Evolutionary conservation across 2,113 vertebrate genomes (phyloP), one percentile per base, ranked within the genome.

Genomic region (Gymnorhina tibicen): DNA sequence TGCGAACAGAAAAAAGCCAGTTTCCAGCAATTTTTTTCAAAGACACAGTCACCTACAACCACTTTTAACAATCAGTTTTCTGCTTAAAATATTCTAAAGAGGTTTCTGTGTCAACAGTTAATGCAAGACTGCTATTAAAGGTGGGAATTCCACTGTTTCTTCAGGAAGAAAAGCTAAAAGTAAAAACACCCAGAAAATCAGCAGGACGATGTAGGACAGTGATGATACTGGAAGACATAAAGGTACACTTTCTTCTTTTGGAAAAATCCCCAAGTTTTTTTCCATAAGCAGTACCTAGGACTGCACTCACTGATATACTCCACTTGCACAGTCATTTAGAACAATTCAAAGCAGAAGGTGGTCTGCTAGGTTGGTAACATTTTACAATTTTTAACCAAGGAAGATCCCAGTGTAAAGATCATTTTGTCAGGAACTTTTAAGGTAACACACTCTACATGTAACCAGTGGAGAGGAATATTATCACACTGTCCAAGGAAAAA

Each of bases 1-100:
- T 99, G 73, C 47, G 58, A 93, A 93, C 50, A 77, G 32, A 96
- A 95, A 94, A 91, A 96, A 80, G 13, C 19, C 47, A 91, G 18
- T 64, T 62, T 60, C 56, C 55, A 69, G 67, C 22, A 50, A 7
- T 42, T 69, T 55, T 53, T 76, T 69, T 52, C 27, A 24, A 83
- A 58, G 10, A 68, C 28, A 2, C 6, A 42, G 53, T 4, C 27
- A 67, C 4, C 32, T 32, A 93, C 59, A 80, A 37, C 35, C 24
- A 56, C 35, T 76, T 82, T 20, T 39, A 82, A 42, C 12, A 44
- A 68, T 10, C 10, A 60, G 11, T 11, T 26, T 73, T 50, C 32
- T 76, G 27, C 42, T 80, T 82, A 72, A 81, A 84, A 77, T 52
- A 78, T 7, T 56, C 10, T 59, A 52, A 10, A 50, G 9, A 5